Evolutionary conservation across 2,113 vertebrate genomes (phyloP), one percentile per base, ranked within the genome.

Genomic region (Thoracochromis brauschi): DNA sequence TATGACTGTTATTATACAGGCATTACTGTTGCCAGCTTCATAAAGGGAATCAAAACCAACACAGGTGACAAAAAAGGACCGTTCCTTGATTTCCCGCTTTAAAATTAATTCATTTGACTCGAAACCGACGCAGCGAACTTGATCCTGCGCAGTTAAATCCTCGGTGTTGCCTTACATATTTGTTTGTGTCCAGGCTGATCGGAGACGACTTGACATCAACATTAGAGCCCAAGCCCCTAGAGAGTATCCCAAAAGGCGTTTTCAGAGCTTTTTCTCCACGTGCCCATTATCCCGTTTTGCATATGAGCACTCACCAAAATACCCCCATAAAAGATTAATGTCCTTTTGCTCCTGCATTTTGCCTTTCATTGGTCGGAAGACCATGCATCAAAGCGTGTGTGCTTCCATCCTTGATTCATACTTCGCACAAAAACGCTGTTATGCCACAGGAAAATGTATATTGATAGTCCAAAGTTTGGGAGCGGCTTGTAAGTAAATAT

Each of bases 401-500:
- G 17, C 92, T 87, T 93, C 89, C 65, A 85, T 81, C 89, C 87
- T 89, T 96, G 94, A 97, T 96, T 96, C 95, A 96, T 95, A 91
- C 63, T 81, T 35, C 92, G 91, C 88, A 86, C 88, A 91, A 95
- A 96, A 96, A 96, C 24, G 91, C 94, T 90, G 92, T 95, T 94
- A 89, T 91, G 94, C 92, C 93, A 87, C 87, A 87, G 91, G 94
- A 96, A 96, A 96, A 96, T 96, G 94, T 95, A 95, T 96, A 96
- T 96, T 96, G 95, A 97, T 97, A 95, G 96, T 91, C 83, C 82
- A 90, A 94, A 95, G 93, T 95, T 96, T 95, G 95, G 94, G 93
- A 95, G 95, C 89, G 83, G 94, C 93, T 90, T 95, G 91, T 96
- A 95, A 95, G 96, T 95, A 96, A 96, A 96, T 96, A 96, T 95